A percentile compares a stretch with the other conserved stretches of the same genome.
These are phyloP conservation scores for Phenganax marumi DNA, from an alignment of 92 coral and sea anemone genomes.

Conservation along the genomic window DNA sequence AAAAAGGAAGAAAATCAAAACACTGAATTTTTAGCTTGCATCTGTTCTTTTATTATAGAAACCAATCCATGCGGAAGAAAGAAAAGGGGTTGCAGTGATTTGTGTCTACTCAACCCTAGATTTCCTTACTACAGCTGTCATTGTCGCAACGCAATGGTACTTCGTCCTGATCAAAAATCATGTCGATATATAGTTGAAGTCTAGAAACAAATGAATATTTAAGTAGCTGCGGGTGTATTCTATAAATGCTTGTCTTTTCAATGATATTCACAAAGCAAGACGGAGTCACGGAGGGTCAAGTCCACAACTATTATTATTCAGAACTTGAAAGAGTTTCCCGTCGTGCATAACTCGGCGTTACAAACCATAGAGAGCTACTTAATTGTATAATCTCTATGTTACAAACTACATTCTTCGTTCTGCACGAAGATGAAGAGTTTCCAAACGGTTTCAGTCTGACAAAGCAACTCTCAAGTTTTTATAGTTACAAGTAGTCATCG, in stretches of 20 bases:
- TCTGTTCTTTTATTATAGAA: constrained; percentile 52
- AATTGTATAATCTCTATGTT: too few relatives aligned
- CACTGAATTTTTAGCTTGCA: neutral
- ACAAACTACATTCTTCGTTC: too few relatives aligned
- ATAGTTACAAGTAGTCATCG: too few relatives aligned
- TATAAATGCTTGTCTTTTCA: neutral
- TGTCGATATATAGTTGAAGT: constrained; percentile 36
- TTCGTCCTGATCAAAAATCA: constrained; percentile 67
- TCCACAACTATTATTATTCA: too few relatives aligned
- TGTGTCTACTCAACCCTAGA: constrained; percentile 73
- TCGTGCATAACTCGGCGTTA: too few relatives aligned
- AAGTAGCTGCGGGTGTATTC: neutral
- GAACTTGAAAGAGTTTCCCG: too few relatives aligned
- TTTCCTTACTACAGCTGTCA: constrained; percentile 65
- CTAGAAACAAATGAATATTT: neutral
- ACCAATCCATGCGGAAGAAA: constrained; percentile 77
- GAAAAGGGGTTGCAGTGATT: constrained; percentile 89
- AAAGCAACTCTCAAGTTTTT: too few relatives aligned
- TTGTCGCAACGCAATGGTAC: constrained; percentile 87
- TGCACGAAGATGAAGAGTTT: too few relatives aligned
- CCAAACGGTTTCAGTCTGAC: too few relatives aligned
- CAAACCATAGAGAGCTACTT: too few relatives aligned
- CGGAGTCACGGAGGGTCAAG: too few relatives aligned
- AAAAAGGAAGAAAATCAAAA: neutral
- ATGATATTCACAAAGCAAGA: neutral